Evolutionary conservation across 2,113 vertebrate genomes (phyloP).

Genomic region (Blennius ocellaris): DNA sequence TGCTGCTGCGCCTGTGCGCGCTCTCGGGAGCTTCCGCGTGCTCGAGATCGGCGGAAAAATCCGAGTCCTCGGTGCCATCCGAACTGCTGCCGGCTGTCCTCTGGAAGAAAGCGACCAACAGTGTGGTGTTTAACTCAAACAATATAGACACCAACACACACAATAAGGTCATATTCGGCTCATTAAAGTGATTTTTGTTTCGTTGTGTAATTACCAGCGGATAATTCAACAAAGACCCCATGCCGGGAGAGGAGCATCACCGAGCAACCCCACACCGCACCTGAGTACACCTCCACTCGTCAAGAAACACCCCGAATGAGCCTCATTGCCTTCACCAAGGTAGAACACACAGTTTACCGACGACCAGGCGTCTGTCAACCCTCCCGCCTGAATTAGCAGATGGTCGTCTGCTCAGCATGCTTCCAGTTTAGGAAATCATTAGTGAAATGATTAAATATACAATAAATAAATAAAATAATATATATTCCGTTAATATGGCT

Average conservation of each 20-base stretch:
- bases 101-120: conserved; percentile 67
- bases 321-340: background rate
- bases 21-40: conserved; percentile 90
- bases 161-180: no score
- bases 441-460: background rate
- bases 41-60: conserved; percentile 95
- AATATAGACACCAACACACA: background rate
- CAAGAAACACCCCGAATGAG: conserved; percentile 15
- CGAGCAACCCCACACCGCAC: conserved; percentile 9
- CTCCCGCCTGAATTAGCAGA: background rate
- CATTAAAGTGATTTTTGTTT: background rate
- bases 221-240: conserved; percentile 72
- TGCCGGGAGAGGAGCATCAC: conserved; percentile 34
- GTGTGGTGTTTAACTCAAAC: background rate
- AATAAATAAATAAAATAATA: no score
- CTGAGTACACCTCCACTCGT: background rate
- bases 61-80: conserved; percentile 97
- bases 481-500: no score
- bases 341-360: background rate
- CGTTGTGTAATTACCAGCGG: conserved; percentile 46
- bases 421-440: background rate
- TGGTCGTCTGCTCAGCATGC: background rate
- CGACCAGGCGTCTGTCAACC: background rate
- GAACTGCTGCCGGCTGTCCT: conserved; percentile 96
- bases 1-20: conserved; percentile 84